Base-by-base conservation (phyloP, 2,113 vertebrate genomes). In the Stegostoma tigrinum region DNA sequence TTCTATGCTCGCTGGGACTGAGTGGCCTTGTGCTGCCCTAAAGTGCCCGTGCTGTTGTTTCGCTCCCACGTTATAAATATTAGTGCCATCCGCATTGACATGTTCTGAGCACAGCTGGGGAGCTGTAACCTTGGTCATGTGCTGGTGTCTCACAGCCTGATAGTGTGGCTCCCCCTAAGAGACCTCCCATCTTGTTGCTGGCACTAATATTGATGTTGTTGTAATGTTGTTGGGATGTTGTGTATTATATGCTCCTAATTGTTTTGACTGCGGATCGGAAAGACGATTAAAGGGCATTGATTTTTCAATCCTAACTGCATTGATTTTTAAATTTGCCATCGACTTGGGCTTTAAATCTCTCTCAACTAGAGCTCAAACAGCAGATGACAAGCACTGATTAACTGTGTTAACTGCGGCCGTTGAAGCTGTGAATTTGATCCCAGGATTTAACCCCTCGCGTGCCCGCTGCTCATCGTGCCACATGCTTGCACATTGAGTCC, bases 301-400 rank as follows among this genome's bases (percentile, higher is more conserved):
- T 99, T 99, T 99, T 98, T 98, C 98, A 98, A 98, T 98, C 98
- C 98, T 98, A 98, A 98, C 98, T 98, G 98, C 98, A 99, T 98
- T 98, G 98, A 98, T 99, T 99, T 99, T 98, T 98, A 98, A 98
- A 98, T 98, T 99, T 99, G 98, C 98, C 98, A 98, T 99, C 98
- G 98, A 98, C 98, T 98, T 97, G 96, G 34, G 98, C 98, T 98
- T 98, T 98, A 99, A 99, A 98, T 98, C 98, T 98, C 98, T 98
- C 98, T 97, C 97, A 98, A 97, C 97, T 97, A 97, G 97, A 97
- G 97, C 97, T 97, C 97, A 97, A 97, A 96, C 97, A 97, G 96
- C 97, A 97, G 97, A 97, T 98, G 97, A 98, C 97, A 98, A 97
- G 96, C 96, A 70, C 97, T 97, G 97, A 98, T 98, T 98, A 97